These are phyloP conservation scores for Cryptotis parvus DNA, from an alignment of 2,113 vertebrate genomes.

Conservation along the genomic window DNA sequence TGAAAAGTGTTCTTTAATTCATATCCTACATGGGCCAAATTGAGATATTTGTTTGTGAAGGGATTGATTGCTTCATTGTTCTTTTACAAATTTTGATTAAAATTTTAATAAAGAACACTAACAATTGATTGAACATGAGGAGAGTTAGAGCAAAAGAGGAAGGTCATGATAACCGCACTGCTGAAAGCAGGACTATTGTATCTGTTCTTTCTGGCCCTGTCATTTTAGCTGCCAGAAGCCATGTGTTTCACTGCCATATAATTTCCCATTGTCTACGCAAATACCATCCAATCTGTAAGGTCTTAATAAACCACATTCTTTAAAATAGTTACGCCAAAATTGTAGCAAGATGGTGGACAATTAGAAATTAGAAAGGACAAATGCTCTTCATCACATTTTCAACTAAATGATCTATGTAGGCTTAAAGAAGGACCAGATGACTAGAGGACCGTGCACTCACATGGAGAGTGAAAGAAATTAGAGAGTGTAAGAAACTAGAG, in stretches of 20 bases:
- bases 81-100: neutral
- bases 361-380: no score
- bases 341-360: no score
- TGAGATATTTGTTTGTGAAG: neutral
- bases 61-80: neutral
- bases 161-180: neutral
- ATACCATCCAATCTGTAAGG: neutral
- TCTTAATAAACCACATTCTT: neutral
- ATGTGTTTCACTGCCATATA: neutral
- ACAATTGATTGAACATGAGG: neutral
- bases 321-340: no score
- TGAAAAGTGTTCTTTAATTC: neutral
- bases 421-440: no score
- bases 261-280: neutral
- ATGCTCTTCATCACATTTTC: no score
- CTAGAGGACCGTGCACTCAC: no score
- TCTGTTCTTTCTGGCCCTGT: neutral
- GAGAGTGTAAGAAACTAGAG: no score
- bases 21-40: neutral
- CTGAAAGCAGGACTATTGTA: neutral
- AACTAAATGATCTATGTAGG: no score
- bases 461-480: no score
- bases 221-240: neutral
- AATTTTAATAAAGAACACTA: neutral
- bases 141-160: neutral